Percentiles rank a stretch among this genome's conserved stretches.
Conservation (phyloP, 2,113 vertebrate species). For the Zosterops lateralis region DNA sequence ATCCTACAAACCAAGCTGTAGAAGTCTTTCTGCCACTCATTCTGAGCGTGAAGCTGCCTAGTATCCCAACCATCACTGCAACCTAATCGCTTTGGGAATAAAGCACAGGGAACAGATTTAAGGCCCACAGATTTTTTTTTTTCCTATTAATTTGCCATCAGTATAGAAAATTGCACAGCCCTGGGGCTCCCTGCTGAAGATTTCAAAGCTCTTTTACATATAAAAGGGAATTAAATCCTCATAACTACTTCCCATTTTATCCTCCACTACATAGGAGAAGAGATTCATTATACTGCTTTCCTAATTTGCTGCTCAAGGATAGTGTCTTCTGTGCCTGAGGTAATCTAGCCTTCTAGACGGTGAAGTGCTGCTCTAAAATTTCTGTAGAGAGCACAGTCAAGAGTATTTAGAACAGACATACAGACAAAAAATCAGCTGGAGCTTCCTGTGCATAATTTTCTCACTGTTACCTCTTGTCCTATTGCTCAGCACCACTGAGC, state of each 20-base stretch:
- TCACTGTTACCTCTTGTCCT: background rate
- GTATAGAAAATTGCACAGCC: background rate
- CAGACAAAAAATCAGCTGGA: background rate
- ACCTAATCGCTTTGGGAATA: background rate
- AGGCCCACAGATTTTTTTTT: background rate
- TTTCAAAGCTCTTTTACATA: background rate
- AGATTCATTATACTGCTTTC: background rate
- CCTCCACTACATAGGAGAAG: background rate
- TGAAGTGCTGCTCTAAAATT: background rate
- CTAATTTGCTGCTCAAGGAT: background rate
- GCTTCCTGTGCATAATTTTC: background rate
- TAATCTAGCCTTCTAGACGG: background rate
- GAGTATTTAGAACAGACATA: background rate
- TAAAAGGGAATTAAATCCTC: slow-evolving; percentile 24
- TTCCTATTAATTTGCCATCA: background rate
- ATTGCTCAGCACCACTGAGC: background rate
- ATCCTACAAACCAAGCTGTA: background rate
- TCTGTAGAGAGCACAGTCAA: background rate
- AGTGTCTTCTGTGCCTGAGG: background rate
- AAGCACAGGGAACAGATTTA: background rate
- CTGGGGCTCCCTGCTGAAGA: background rate
- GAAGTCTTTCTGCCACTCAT: background rate
- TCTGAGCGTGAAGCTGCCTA: background rate
- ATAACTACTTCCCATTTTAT: background rate
- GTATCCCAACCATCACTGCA: background rate